Evolutionary conservation across 2,888 invertebrate genomes (phyloP), one percentile per base, ranked within the genome.

Genomic region (Ecdyonurus torrentis): DNA sequence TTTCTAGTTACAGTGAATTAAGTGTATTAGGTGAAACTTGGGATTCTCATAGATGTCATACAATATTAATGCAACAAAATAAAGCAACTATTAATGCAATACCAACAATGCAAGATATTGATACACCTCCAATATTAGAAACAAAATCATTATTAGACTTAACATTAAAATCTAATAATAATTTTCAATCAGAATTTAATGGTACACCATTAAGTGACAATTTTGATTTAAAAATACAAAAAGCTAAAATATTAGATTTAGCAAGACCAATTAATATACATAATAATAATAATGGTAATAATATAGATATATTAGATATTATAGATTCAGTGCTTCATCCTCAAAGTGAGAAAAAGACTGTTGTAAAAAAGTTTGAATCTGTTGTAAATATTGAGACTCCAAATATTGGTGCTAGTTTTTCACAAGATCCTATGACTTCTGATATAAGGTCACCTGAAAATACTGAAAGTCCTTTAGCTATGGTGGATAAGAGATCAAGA

Each of bases 401-500:
- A 59, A 59, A 3, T 59, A 59, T 24, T 59, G 20, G 10, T 15
- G 59, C 22, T 20, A 3, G 5, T 20, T 22, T 10, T 20, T 22
- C 10, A 2, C 15, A 5, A 3, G 59, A 5, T 59, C 23, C 23
- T 22, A 24, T 23, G 23, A 3, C 15, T n/a, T 22, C 22, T 18
- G 10, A 5, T 59, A n/a, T 20, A 22, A 59, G 23, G 20, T 24
- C 59, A 10, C 59, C 22, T 3, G 60, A 24, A 25, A 15, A 5
- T 7, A 55, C n/a, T 5, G 55, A 55, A 5, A 70, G 70, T 63
- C 71, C 71, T 2, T 58, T 69, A 58, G 67, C 70, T 3, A 60
- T 69, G 23, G 68, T 70, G 3, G 71, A 71, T 63, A 68, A 68
- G 2, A 67, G 67, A 60, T 70, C 69, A 10, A 69, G 74, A 25